A percentile compares a stretch with the other conserved stretches of the same genome.
phyloP scores from a whole-genome alignment of 37 sponge, comb jelly and placozoan genomes.

The Oscarella lobularis region DNA sequence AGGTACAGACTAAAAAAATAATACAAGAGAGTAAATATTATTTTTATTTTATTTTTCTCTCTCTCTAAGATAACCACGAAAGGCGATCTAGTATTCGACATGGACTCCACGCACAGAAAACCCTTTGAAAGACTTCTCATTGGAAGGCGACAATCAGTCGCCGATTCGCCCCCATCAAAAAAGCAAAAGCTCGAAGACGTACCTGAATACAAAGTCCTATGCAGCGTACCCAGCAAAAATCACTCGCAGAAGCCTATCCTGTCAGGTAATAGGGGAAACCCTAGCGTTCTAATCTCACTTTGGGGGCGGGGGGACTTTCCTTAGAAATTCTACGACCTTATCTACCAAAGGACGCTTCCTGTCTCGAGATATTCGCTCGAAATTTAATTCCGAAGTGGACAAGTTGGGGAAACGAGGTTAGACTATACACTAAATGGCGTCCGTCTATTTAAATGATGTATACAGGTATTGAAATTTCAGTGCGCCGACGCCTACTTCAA shows the following conservation, averaged over 20 bases:
- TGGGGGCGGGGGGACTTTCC: not conserved
- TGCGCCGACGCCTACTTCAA: not conserved
- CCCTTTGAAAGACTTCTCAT: constrained; percentile 53
- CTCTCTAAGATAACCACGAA: constrained; percentile 32
- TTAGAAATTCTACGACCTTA: not conserved
- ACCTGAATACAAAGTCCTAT: constrained; percentile 8
- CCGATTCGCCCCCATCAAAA: too few relatives aligned
- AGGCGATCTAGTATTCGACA: constrained; percentile 37
- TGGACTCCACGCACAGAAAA: constrained; percentile 63
- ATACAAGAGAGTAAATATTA: not conserved
- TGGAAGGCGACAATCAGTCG: constrained; percentile 12
- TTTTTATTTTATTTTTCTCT: not conserved
- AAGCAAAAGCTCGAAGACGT: not conserved
- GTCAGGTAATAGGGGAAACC: too few relatives aligned
- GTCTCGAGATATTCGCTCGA: constrained; percentile 63
- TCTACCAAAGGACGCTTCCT: constrained; percentile 2
- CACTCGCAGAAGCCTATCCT: constrained; percentile 62
- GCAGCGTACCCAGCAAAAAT: constrained; percentile 25
- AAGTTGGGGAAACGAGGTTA: constrained; percentile 71
- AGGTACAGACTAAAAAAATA: constrained; percentile 9
- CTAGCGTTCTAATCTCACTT: too few relatives aligned
- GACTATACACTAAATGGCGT: not conserved
- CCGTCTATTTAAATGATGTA: not conserved
- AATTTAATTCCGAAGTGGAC: constrained; percentile 61
- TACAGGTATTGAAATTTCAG: constrained; percentile 1